Evolutionary conservation across 1,140 invertebrate species (phyloP), one percentile per base, ranked within the genome.

Genomic region (Luehdorfia chinensis): DNA sequence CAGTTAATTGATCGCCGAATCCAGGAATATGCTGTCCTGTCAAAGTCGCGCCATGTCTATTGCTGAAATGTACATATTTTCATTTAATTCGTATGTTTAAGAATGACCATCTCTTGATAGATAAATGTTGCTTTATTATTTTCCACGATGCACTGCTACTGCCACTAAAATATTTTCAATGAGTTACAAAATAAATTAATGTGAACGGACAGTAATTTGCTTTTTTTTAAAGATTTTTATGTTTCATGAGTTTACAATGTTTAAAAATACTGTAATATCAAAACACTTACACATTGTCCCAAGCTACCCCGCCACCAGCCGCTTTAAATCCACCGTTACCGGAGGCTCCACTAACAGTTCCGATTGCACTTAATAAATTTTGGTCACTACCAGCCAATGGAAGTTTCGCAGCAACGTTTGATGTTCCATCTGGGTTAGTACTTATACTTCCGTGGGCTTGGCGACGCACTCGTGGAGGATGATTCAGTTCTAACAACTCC

Each of bases 281-380:
- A 25, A 32, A 6, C 43, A 68, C 70, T 68, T 25, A 74, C 70
- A 65, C 44, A 27, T 74, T 71, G 37, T 74, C 65, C 11, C 56
- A 41, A 15, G 67, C 59, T 7, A 71, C 16, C 12, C 70, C 67
- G 18, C 47, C 67, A 4, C 56, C 50, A 7, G 58, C 58, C 5
- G 56, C 48, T 15, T 52, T 32, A 9, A 49, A 55, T 3, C 39
- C 41, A 13, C 57, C 62, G 8, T 48, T 44, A 12, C 50, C 43
- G 4, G 56, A 61, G 0, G 43, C 18, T 3, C 25, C 56, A 12
- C 31, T 32, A 1, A 56, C 9, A 1, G 51, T 48, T 2, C 58
- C 70, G 16, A 66, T 50, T 4, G 59, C 70, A 48, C 66, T 70
- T n/a, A 73, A 19, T 2, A 58, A 31, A 34, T 73, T 73, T 13